These are phyloP conservation scores for Corella eumyota DNA, from an alignment of 23 tunicate species.

Conservation along the genomic window DNA sequence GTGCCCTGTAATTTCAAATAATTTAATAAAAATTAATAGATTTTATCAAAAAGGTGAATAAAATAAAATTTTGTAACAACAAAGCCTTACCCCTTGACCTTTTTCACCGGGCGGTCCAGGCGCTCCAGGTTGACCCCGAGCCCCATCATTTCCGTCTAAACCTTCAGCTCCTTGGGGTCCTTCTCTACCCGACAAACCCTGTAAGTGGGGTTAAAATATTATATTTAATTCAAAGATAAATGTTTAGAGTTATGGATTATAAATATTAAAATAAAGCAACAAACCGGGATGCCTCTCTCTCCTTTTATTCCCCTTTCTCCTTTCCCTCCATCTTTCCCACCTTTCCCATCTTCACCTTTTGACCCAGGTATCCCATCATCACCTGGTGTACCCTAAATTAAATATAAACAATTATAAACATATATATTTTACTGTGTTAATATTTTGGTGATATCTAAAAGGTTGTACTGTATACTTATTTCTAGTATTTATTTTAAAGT, in stretches of 20 bases:
- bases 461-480: background rate
- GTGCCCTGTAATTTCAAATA: background rate
- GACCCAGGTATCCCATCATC: conserved; percentile 13
- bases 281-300: conserved; percentile 23
- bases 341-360: conserved; percentile 7
- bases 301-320: conserved; percentile 24
- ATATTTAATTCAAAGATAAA: too few relatives aligned
- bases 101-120: conserved; percentile 15
- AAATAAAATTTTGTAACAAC: background rate
- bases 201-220: too few relatives aligned
- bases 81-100: conserved; percentile 4
- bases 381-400: conserved; percentile 15
- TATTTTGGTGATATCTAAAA: background rate
- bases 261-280: too few relatives aligned
- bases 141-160: conserved; percentile 11
- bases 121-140: conserved; percentile 19
- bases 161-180: background rate
- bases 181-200: background rate
- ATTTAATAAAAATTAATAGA: background rate
- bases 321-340: conserved; percentile 15
- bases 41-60: too few relatives aligned
- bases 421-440: background rate
- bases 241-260: too few relatives aligned
- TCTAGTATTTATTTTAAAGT: background rate
- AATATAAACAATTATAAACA: background rate